Base-by-base conservation (phyloP, 2,888 invertebrate species). In the Monopis laevigella region DNA sequence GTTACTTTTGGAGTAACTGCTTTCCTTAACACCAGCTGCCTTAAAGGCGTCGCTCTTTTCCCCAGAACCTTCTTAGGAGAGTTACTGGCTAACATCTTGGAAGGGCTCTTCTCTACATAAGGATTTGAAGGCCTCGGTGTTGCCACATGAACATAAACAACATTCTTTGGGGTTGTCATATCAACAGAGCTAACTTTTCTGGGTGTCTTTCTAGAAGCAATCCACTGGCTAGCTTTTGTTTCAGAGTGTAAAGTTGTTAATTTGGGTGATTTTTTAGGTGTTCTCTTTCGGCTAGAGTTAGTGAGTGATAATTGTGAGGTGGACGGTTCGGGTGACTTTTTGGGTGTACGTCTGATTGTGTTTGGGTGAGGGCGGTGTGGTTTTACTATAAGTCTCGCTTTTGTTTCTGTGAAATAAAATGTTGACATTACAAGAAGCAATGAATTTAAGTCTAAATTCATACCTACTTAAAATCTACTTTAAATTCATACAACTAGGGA, bases 141-240 rank as follows among this genome's bases (percentile, higher is more conserved):
- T 1, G 42, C 36, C 5, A 42, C 42, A 18, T 42, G 42, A 2
- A 42, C 36, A 13, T 36, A 36, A 11, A n/a, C 29, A 2, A 3
- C 29, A 3, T 17, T 26, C 8, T 26, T 16, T 14, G 13, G 17
- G 11, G 38, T 27, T 14, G 34, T n/a, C 17, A 10, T 8, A 7
- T 14, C 29, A 2, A 2, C 11, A 10, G 42, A 35, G 2, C 14
- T 24, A 1, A 16, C 8, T 19, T 28, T 26, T 36, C 29, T 40
- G 1, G 43, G 40, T 1, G 40, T 43, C 10, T 65, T 66, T 10
- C 72, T 54, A 1, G 70, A 70, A 52, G 71, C 69, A 32, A 73
- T 71, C 75, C 75, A 74, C 18, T 65, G 53, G 17, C 62, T 54
- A 2, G 75, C 74, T 45, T 71, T 65, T 0, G 68, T 29, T 18